These are phyloP conservation scores for Arenaria interpres DNA, from an alignment of 2,113 vertebrate species.

Conservation along the genomic window DNA sequence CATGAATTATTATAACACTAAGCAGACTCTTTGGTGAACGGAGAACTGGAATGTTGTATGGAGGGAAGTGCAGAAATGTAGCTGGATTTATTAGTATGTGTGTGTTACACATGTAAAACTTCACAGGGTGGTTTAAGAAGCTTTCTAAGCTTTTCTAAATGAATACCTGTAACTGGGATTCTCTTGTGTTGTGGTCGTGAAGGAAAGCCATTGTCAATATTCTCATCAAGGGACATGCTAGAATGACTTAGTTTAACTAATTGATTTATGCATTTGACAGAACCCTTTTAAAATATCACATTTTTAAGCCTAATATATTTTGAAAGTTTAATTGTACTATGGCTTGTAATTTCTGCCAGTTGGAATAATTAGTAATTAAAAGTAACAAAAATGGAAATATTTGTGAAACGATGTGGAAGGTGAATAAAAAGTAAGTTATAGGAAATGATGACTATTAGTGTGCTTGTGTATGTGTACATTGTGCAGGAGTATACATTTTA, in stretches of 20 bases:
- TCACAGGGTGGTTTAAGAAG: neutral
- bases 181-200: neutral
- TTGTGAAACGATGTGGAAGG: neutral
- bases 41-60: neutral
- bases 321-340: neutral
- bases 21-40: conserved; percentile 2
- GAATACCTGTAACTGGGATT: neutral
- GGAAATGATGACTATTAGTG: neutral
- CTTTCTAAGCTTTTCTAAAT: neutral
- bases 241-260: neutral
- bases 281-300: neutral
- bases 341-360: neutral
- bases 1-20: neutral
- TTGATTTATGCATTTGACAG: neutral
- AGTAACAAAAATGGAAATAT: neutral
- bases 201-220: neutral
- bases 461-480: neutral
- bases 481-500: neutral
- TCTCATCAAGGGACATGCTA: neutral
- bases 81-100: neutral
- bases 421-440: neutral
- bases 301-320: neutral
- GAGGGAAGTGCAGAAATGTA: neutral
- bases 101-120: neutral
- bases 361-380: neutral